Evolutionary conservation across 2,797 vertebrate genomes (phyloP), one percentile per base, ranked within the genome.

Genomic region (Enteromius radiatus): DNA sequence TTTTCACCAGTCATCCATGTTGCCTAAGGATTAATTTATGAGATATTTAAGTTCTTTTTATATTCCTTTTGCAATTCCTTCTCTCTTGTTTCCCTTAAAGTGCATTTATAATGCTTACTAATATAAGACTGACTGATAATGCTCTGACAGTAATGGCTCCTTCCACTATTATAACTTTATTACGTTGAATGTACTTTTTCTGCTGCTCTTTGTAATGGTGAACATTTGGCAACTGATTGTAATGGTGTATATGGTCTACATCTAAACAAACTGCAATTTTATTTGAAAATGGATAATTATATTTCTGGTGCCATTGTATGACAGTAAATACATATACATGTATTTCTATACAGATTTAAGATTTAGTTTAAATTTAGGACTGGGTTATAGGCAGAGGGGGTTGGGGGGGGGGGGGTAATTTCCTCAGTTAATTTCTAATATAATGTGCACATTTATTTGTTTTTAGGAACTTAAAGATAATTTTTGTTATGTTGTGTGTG

Each of bases 71-170:
- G 23, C 26, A 28, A 43, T 76, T 41, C 4, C 28, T 65, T 67
- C 11, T 23, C 15, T 43, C 14, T 61, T 8, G 36, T 11, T 76
- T 11, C 12, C 31, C 6, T 54, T 8, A 17, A 38, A 75, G 21
- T 49, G 41, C n/a, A 68, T 28, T 68, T 26, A 43, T 56, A 31
- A 41, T 12, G 23, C 19, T 43, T 31, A 45, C 3, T 56, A 11
- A 8, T 43, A n/a, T n/a, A 69, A 70, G n/a, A 70, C 78, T 56
- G 77, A 79, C 64, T 5, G n/a, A 15, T 78, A 28, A 61, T 59
- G 23, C 56, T 23, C 23, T 26, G 54, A 56, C n/a, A 26, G 23
- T 59, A 12, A 59, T 59, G 11, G 11, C 23, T 26, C 47, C 64
- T n/a, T 69, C 41, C 47, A 79, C 15, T 23, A 33, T 36, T 59